phyloP scores from a whole-genome alignment of 1,140 invertebrate genomes.

The Neotoxoptera formosana region DNA sequence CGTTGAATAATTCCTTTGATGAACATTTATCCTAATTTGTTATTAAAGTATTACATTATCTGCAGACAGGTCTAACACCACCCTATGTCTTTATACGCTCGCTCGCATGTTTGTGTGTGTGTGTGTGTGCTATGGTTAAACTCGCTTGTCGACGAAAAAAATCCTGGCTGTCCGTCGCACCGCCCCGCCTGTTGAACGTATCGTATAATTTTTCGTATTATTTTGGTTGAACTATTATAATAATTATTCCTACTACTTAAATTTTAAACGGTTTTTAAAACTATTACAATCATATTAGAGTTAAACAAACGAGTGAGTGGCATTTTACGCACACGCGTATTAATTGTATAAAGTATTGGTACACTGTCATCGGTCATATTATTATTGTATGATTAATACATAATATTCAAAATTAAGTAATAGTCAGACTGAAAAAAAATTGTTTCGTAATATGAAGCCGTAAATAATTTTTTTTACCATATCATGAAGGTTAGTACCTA shows the following conservation, averaged over 20 bases:
- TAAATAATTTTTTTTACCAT: too few relatives aligned
- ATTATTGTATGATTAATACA: neutral
- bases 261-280: neutral
- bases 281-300: neutral
- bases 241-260: neutral
- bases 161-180: neutral
- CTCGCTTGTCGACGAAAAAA: neutral
- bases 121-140: neutral
- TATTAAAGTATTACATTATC: constrained; percentile 17
- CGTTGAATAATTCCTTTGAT: neutral
- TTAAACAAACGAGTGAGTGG: neutral
- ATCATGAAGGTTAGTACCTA: too few relatives aligned
- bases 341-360: neutral
- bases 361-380: too few relatives aligned
- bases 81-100: neutral
- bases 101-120: neutral
- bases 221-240: neutral
- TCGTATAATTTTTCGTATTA: neutral
- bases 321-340: neutral
- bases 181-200: neutral
- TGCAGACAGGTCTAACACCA: neutral
- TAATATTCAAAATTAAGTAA: neutral
- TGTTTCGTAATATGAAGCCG: too few relatives aligned
- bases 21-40: neutral
- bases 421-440: neutral